phyloP scores from a whole-genome alignment of 2,888 invertebrate genomes.

The Lasioglossum morio region DNA sequence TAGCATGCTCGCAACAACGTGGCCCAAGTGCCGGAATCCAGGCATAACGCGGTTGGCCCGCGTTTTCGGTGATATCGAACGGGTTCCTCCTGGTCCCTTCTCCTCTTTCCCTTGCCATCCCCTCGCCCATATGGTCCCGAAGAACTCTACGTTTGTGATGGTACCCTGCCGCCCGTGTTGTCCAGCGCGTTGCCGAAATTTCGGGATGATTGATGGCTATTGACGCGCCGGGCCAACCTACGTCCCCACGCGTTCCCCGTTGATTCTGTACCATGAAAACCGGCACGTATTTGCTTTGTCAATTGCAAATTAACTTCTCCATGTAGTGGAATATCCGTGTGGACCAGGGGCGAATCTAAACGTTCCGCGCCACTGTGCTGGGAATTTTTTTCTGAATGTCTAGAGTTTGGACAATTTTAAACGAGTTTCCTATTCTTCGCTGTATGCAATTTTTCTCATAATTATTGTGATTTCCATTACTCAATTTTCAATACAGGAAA shows the following conservation, averaged over 20 bases:
- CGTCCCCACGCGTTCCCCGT: neutral
- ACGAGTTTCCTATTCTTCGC: neutral
- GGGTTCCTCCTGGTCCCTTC: slow-evolving; percentile 68
- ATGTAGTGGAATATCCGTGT: neutral
- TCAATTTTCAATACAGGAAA: no score
- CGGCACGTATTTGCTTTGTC: neutral
- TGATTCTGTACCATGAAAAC: slow-evolving; percentile 4
- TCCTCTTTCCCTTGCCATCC: slow-evolving; percentile 53
- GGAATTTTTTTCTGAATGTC: neutral
- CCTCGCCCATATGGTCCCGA: slow-evolving; percentile 74
- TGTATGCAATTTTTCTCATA: neutral
- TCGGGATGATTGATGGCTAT: slow-evolving; percentile 84
- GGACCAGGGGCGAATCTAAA: slow-evolving; percentile 28
- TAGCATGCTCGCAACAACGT: slow-evolving; percentile 60
- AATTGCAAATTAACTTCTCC: neutral
- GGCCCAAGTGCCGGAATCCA: slow-evolving; percentile 12
- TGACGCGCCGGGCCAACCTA: slow-evolving; percentile 80
- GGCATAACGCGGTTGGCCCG: slow-evolving; percentile 64
- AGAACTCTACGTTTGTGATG: slow-evolving; percentile 83
- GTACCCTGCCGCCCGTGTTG: slow-evolving; percentile 83
- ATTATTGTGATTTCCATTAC: no score
- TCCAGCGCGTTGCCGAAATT: slow-evolving; percentile 84
- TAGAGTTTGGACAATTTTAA: neutral
- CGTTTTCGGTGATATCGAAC: slow-evolving; percentile 81
- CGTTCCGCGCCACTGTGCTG: neutral